A percentile compares a stretch with the other conserved stretches of the same genome.
These are phyloP conservation scores for Holcopasites calliopsidis DNA, from an alignment of 1,140 invertebrate genomes.

Conservation along the genomic window DNA sequence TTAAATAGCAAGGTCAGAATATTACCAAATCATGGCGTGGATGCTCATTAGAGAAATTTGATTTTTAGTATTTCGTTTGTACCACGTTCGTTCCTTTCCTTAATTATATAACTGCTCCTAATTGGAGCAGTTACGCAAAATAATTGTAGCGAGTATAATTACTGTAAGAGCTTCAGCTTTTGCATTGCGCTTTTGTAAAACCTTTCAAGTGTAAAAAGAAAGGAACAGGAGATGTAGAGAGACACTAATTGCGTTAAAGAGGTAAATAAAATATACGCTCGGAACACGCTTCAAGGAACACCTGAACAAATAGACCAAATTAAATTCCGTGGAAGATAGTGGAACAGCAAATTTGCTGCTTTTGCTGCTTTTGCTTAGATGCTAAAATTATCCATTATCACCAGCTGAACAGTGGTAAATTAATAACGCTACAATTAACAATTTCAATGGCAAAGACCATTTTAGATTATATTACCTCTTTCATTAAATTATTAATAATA, in stretches of 20 bases:
- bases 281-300: not conserved
- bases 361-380: not conserved
- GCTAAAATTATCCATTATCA: not conserved
- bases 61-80: no score
- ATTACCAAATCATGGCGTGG: no score
- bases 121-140: no score
- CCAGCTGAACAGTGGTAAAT: not conserved
- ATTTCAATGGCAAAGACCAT: not conserved
- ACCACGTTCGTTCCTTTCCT: no score
- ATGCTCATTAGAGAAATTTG: no score
- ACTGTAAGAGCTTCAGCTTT: no score
- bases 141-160: no score
- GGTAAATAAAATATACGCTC: not conserved
- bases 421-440: not conserved
- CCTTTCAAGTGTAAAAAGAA: not conserved
- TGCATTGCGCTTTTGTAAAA: no score
- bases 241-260: not conserved
- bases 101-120: no score
- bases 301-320: not conserved
- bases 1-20: no score
- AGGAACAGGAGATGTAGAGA: not conserved
- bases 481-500: no score
- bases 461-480: no score
- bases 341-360: not conserved
- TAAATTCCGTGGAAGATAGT: not conserved